These are phyloP conservation scores for Carabus problematicus DNA, from an alignment of 2,888 invertebrate species.

Conservation along the genomic window DNA sequence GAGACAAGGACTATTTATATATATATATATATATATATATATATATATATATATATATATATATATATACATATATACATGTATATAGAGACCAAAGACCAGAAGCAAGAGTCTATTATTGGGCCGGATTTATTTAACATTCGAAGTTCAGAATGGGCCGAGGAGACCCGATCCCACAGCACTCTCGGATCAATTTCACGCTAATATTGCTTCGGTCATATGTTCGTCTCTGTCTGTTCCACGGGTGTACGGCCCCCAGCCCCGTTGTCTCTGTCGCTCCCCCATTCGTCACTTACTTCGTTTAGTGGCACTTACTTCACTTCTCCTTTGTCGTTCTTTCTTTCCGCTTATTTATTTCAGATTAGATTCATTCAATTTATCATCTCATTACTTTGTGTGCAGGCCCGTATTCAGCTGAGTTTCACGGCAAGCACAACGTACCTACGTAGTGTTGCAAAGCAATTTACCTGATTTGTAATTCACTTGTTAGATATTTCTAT, in stretches of 20 bases:
- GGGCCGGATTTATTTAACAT: conserved; percentile 56
- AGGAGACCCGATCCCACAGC: conserved; percentile 45
- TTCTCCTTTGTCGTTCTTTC: conserved; percentile 55
- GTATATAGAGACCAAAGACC: background rate
- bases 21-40: background rate
- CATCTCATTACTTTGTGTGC: conserved; percentile 56
- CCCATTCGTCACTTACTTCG: conserved; percentile 58
- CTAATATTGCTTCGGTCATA: conserved; percentile 56
- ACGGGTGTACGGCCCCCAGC: background rate
- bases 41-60: background rate
- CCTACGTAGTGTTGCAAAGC: background rate
- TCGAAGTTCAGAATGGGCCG: conserved; percentile 52
- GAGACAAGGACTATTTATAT: background rate
- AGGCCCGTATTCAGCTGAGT: conserved; percentile 17
- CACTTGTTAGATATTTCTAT: too few species aligned
- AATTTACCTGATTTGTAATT: too few species aligned
- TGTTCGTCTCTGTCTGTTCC: conserved; percentile 27
- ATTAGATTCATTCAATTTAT: conserved; percentile 60
- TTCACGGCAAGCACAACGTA: too few species aligned
- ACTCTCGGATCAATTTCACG: conserved; percentile 59
- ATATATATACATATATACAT: background rate
- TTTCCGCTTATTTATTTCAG: conserved; percentile 60
- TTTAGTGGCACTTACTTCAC: conserved; percentile 58
- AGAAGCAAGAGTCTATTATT: conserved; percentile 25
- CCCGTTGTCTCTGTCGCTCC: conserved; percentile 42